Evolutionary conservation across 2,113 vertebrate species (phyloP).

Genomic region (Sterna hirundo): DNA sequence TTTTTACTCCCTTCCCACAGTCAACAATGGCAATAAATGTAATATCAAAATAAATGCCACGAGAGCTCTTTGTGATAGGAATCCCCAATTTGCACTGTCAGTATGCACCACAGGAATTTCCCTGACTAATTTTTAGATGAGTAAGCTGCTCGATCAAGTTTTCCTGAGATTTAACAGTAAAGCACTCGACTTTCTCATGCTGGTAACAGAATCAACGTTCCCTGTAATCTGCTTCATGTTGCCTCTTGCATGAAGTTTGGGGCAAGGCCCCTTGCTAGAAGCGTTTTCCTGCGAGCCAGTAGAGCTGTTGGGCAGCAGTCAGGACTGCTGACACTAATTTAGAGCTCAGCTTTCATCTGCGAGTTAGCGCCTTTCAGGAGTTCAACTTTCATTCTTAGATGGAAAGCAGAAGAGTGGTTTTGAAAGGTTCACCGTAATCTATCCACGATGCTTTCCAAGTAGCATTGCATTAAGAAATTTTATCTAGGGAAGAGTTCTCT

Average conservation of each 20-base stretch:
- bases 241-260: not conserved
- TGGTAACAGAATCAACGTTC: not conserved
- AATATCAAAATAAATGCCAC: not conserved
- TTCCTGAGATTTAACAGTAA: not conserved
- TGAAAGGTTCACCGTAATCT: not conserved
- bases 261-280: not conserved
- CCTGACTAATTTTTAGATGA: conserved; percentile 18
- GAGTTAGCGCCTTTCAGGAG: not conserved
- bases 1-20: not conserved
- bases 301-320: not conserved
- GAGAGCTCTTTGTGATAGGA: not conserved
- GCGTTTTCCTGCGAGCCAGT: not conserved
- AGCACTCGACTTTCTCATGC: not conserved
- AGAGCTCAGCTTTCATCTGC: not conserved
- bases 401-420: not conserved
- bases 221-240: not conserved
- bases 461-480: not conserved
- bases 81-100: not conserved
- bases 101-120: not conserved
- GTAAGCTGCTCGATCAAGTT: not conserved
- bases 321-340: not conserved
- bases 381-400: not conserved
- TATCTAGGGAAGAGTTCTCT: not conserved
- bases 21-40: not conserved
- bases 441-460: not conserved